These are phyloP conservation scores for Etheostoma cragini DNA, from an alignment of 2,113 vertebrate genomes.

Conservation along the genomic window DNA sequence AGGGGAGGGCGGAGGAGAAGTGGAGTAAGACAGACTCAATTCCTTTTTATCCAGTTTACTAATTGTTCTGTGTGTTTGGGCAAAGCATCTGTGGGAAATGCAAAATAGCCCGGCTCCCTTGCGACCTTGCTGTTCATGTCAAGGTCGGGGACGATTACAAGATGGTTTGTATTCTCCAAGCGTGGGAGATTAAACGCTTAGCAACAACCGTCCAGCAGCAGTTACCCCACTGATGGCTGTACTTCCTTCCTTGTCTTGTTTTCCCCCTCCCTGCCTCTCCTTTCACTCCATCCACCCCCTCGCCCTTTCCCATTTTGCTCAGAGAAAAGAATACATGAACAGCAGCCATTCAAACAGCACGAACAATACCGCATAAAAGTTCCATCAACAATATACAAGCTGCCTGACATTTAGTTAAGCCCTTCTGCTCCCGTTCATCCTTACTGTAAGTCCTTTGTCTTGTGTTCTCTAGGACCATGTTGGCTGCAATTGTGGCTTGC, in stretches of 20 bases:
- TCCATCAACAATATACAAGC: slow-evolving; percentile 45
- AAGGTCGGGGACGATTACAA: slow-evolving; percentile 81
- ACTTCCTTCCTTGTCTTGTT: slow-evolving; percentile 27
- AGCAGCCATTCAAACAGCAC: slow-evolving; percentile 31
- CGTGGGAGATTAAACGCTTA: slow-evolving; percentile 82
- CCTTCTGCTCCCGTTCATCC: slow-evolving; percentile 22
- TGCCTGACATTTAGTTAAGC: slow-evolving; percentile 70
- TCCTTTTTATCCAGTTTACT: slow-evolving; percentile 74
- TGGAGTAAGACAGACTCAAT: slow-evolving; percentile 30
- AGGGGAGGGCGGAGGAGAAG: not conserved
- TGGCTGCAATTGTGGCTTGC: slow-evolving; percentile 61
- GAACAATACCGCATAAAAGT: slow-evolving; percentile 50
- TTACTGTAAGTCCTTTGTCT: slow-evolving; percentile 53
- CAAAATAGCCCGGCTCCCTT: slow-evolving; percentile 59
- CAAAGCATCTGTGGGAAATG: slow-evolving; percentile 69
- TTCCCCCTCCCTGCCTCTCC: not conserved
- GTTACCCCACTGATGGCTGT: slow-evolving; percentile 51
- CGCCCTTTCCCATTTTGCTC: slow-evolving; percentile 31
- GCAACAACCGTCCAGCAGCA: slow-evolving; percentile 67
- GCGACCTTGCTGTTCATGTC: slow-evolving; percentile 71
- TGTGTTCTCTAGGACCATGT: slow-evolving; percentile 47
- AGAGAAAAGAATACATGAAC: slow-evolving; percentile 46
- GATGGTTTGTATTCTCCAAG: slow-evolving; percentile 81
- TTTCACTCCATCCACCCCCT: not conserved
- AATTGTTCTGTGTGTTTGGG: slow-evolving; percentile 77